phyloP scores from a whole-genome alignment of 2,113 vertebrate genomes.

The Gallinago undulata region DNA sequence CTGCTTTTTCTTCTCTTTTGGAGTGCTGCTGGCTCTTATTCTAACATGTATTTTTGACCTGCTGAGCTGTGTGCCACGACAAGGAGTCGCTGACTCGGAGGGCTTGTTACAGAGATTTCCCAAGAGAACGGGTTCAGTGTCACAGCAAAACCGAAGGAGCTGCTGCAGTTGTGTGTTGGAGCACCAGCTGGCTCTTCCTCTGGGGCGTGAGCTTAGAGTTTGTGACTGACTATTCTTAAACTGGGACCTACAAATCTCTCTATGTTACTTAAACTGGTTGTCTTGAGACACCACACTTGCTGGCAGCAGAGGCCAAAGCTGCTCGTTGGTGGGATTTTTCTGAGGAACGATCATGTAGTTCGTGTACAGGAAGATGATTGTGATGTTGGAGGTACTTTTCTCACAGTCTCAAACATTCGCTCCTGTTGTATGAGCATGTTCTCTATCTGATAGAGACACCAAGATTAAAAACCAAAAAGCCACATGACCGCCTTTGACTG shows the following conservation, averaged over 20 bases:
- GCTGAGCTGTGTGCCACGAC: rapidly evolving
- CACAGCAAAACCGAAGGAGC: neutral
- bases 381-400: neutral
- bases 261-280: neutral
- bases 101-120: neutral
- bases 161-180: neutral
- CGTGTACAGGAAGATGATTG: rapidly evolving
- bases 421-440: neutral
- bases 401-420: neutral
- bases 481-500: rapidly evolving
- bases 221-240: neutral
- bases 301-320: neutral
- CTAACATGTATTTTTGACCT: rapidly evolving
- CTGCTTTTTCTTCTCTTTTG: no score
- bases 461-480: neutral
- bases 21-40: neutral
- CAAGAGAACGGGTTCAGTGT: neutral
- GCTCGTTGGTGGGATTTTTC: neutral
- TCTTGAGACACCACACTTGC: neutral
- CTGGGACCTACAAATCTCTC: neutral
- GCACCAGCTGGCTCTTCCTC: neutral
- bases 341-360: neutral
- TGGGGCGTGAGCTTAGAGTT: neutral
- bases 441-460: neutral
- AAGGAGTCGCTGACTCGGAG: rapidly evolving